Conservation (phyloP, 2,113 vertebrate genomes). For the Maylandia zebra region DNA sequence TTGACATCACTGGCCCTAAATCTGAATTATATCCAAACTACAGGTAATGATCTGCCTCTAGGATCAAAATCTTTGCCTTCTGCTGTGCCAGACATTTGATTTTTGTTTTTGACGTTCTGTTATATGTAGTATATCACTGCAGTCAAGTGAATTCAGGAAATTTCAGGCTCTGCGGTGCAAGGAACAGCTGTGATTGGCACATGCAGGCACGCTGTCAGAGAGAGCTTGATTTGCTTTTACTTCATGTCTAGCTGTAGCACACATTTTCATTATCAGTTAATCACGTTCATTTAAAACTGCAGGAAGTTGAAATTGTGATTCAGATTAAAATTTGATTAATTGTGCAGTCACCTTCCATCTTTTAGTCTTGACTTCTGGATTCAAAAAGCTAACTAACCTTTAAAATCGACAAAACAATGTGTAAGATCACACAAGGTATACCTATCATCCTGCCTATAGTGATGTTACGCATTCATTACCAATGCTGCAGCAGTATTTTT, state of each 20-base stretch:
- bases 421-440: accelerated
- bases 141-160: neutral
- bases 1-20: neutral
- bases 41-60: neutral
- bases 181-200: neutral
- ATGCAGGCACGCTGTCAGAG: neutral
- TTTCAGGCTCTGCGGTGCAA: neutral
- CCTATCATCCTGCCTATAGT: neutral
- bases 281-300: neutral
- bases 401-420: neutral
- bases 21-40: neutral
- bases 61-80: neutral
- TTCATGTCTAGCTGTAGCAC: neutral
- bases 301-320: neutral
- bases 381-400: neutral
- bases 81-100: neutral
- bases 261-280: neutral
- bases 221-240: neutral
- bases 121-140: neutral
- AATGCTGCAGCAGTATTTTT: neutral
- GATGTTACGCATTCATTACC: neutral
- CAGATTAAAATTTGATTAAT: neutral
- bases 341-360: neutral
- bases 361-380: neutral
- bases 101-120: neutral